Percentiles rank a stretch among this genome's conserved stretches.
Evolutionary conservation across 2,888 invertebrate genomes (phyloP).

Genomic region (Drosophila robusta): DNA sequence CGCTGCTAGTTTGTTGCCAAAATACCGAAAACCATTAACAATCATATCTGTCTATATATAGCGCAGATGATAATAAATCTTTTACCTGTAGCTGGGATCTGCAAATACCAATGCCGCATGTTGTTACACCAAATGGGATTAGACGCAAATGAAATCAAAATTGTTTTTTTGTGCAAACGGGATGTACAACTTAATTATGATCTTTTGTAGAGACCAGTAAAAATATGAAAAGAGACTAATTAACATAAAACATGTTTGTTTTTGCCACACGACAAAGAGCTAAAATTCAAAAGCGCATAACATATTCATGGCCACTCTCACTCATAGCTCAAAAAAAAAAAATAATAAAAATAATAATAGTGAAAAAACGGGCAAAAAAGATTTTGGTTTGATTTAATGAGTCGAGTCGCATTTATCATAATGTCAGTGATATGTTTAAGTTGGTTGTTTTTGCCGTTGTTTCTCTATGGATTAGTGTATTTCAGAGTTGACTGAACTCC

Average conservation of each 20-base stretch:
- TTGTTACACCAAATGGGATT: slow-evolving; percentile 44
- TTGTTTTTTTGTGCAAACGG: slow-evolving; percentile 33
- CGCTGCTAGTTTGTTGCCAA: slow-evolving; percentile 13
- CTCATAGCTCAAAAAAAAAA: slow-evolving; percentile 23
- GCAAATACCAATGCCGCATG: slow-evolving; percentile 5
- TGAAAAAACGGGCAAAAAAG: slow-evolving; percentile 29
- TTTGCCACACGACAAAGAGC: slow-evolving; percentile 51
- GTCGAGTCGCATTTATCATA: slow-evolving; percentile 68
- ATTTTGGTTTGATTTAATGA: slow-evolving; percentile 67
- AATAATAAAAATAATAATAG: slow-evolving; percentile 19
- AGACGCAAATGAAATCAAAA: slow-evolving; percentile 50
- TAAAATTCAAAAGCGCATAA: slow-evolving; percentile 16
- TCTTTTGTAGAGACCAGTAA: slow-evolving; percentile 18
- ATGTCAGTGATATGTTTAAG: slow-evolving; percentile 42
- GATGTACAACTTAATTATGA: slow-evolving; percentile 66
- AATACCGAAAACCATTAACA: slow-evolving; percentile 14
- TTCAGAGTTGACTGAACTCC: slow-evolving; percentile 66
- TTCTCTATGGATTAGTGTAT: slow-evolving; percentile 48
- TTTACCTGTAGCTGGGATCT: not conserved
- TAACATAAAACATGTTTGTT: slow-evolving; percentile 67
- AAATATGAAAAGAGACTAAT: slow-evolving; percentile 43
- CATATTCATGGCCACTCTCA: slow-evolving; percentile 58
- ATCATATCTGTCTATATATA: slow-evolving; percentile 17
- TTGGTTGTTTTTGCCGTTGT: slow-evolving; percentile 18
- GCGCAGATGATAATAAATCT: slow-evolving; percentile 39